Conservation (phyloP, 2,888 invertebrate genomes). For the Lochmaea crataegi region DNA sequence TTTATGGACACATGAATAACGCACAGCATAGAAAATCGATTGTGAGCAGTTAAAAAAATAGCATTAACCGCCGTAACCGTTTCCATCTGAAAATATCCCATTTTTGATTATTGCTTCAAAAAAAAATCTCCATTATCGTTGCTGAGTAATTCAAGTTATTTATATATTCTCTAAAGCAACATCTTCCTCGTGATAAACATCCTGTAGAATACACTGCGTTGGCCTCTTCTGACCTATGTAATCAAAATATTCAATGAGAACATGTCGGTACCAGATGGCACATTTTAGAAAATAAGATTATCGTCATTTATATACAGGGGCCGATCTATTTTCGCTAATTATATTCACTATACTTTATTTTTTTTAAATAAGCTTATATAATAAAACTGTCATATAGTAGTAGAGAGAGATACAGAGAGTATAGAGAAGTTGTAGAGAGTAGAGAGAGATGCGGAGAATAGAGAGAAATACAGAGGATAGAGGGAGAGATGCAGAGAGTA, state of each 20-base stretch:
- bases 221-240: constrained; percentile 11
- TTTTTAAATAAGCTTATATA: too few species aligned
- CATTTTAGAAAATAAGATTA: constrained; percentile 1
- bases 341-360: too few species aligned
- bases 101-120: too few species aligned
- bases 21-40: too few species aligned
- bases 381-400: too few species aligned
- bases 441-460: neutral
- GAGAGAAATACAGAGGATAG: neutral
- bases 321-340: neutral
- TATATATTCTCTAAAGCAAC: neutral
- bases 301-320: neutral
- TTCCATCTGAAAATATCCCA: too few species aligned
- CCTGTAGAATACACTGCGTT: constrained; percentile 10
- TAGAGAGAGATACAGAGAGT: neutral
- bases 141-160: neutral
- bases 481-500: neutral
- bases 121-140: neutral
- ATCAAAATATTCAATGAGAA: constrained; percentile 10
- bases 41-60: too few species aligned
- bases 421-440: too few species aligned
- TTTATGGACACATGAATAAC: too few species aligned
- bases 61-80: too few species aligned
- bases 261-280: constrained; percentile 18
- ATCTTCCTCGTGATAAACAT: constrained; percentile 7